Evolutionary conservation across 2,797 vertebrate species (phyloP).

Genomic region (Trematomus bernacchii): DNA sequence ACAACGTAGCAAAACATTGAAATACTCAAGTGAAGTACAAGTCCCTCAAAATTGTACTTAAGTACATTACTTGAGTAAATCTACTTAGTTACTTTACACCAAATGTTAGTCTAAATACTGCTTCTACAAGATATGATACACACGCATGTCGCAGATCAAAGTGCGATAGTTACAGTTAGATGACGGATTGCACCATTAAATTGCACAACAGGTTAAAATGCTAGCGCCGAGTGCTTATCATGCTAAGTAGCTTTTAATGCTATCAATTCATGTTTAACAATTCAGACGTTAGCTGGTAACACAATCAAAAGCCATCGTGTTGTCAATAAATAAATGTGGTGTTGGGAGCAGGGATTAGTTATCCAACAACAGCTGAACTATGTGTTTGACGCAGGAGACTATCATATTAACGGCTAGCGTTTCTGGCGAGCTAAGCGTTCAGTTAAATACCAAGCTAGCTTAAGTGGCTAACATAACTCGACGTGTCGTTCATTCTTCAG

Average conservation of each 20-base stretch:
- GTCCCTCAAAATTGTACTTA: no score
- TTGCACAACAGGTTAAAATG: slow-evolving; percentile 49
- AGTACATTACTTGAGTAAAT: no score
- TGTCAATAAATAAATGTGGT: background rate
- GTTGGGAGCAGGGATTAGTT: accelerated
- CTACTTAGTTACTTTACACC: no score
- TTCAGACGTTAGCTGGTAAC: background rate
- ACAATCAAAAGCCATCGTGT: accelerated
- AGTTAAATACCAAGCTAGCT: slow-evolving; percentile 11
- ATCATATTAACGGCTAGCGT: slow-evolving; percentile 39
- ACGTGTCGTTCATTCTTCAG: slow-evolving; percentile 3
- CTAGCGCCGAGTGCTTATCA: background rate
- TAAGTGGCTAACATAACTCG: slow-evolving; percentile 37
- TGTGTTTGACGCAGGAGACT: slow-evolving; percentile 18
- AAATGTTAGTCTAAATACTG: no score
- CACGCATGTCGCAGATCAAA: background rate
- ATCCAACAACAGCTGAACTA: background rate
- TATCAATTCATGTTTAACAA: background rate
- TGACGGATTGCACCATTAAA: background rate
- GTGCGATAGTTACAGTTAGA: slow-evolving; percentile 8
- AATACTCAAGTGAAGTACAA: no score
- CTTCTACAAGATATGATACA: background rate
- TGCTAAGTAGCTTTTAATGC: slow-evolving; percentile 6
- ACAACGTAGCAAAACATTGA: no score
- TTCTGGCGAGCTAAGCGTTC: slow-evolving; percentile 25